Conservation (phyloP, 2,888 invertebrate species). For the Heterodera filipjevi region DNA sequence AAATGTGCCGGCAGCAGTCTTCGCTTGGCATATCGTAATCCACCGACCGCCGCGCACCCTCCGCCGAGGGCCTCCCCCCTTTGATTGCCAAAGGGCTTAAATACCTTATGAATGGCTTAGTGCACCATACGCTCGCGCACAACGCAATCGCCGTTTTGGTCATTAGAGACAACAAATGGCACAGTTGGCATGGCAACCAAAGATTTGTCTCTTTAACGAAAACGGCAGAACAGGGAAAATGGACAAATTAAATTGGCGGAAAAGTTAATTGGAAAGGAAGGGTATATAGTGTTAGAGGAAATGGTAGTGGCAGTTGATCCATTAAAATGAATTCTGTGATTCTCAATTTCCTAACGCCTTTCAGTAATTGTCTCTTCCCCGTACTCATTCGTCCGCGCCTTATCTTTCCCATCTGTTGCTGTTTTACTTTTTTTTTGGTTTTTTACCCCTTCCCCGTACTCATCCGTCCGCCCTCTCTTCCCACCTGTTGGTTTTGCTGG, state of each 20-base stretch:
- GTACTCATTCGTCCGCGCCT: too few relatives aligned
- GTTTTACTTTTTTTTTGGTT: too few relatives aligned
- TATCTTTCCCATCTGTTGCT: too few relatives aligned
- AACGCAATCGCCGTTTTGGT: conserved; percentile 6
- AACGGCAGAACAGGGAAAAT: neutral
- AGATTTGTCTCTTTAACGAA: neutral
- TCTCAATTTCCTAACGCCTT: too few relatives aligned
- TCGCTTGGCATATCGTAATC: neutral
- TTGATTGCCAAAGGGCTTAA: conserved; percentile 7
- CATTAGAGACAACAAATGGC: neutral
- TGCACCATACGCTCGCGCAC: conserved; percentile 7
- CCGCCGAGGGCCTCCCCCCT: neutral
- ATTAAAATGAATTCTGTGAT: too few relatives aligned
- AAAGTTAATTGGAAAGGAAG: neutral
- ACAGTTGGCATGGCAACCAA: neutral
- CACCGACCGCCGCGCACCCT: neutral
- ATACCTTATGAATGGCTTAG: neutral
- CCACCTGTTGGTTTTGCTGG: neutral
- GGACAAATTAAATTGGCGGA: neutral
- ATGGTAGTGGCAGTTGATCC: too few relatives aligned
- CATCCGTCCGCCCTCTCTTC: neutral
- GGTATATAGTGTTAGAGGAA: too few relatives aligned
- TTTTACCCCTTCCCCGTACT: too few relatives aligned
- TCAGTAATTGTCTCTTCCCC: too few relatives aligned
- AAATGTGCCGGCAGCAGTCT: neutral